A percentile compares a stretch with the other conserved stretches of the same genome.
Evolutionary conservation across 2,888 invertebrate species (phyloP).

Genomic region (Oscheius sp.): DNA sequence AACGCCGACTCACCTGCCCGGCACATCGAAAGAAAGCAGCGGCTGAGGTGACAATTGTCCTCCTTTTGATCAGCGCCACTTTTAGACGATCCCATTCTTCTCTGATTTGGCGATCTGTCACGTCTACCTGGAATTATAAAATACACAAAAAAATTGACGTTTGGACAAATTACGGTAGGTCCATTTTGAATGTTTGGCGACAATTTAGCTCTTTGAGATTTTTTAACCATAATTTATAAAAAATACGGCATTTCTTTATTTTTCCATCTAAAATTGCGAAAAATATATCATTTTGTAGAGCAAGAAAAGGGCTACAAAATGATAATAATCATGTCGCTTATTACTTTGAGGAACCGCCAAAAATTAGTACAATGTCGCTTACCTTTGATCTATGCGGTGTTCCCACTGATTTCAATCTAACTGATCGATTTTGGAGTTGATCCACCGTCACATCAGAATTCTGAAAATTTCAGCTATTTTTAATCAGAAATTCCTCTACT

Average conservation of each 20-base stretch:
- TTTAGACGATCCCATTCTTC: constrained; percentile 40
- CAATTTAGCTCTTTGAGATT: no score
- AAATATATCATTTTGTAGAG: no score
- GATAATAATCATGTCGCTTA: no score
- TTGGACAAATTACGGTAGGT: background rate
- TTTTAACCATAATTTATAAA: no score
- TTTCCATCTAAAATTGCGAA: no score
- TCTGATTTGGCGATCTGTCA: constrained; percentile 8
- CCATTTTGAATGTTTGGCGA: no score
- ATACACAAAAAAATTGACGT: background rate
- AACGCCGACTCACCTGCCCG: background rate
- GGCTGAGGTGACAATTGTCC: constrained; percentile 45
- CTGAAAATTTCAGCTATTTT: background rate
- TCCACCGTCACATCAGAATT: constrained; percentile 35
- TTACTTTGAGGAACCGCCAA: no score
- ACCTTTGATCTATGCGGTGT: constrained; percentile 15
- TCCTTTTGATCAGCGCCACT: constrained; percentile 36
- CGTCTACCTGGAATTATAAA: constrained; percentile 22
- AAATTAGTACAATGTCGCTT: no score
- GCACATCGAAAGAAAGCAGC: constrained; percentile 47
- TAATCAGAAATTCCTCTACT: background rate
- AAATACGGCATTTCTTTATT: no score
- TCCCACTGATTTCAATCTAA: constrained; percentile 17
- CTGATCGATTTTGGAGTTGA: constrained; percentile 21
- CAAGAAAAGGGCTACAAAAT: background rate